phyloP scores from a whole-genome alignment of 2,888 invertebrate genomes.

The Meta bourneti region DNA sequence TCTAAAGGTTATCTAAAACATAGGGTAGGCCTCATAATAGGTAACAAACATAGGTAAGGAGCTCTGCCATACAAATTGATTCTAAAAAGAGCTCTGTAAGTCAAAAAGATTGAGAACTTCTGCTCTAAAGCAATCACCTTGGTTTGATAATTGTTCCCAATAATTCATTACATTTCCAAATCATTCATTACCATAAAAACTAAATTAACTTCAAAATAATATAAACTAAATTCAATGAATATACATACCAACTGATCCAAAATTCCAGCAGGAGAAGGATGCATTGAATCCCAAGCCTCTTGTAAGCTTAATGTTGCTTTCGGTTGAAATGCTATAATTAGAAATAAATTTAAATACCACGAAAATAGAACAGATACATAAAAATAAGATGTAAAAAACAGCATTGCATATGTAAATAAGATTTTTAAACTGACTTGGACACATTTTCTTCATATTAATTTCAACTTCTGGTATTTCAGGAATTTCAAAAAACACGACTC shows the following conservation, averaged over 20 bases:
- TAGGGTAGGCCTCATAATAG: too few species aligned
- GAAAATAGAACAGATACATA: neutral
- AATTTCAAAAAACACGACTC: constrained; percentile 92
- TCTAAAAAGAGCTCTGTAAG: too few species aligned
- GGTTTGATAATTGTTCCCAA: too few species aligned
- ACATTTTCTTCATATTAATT: constrained; percentile 83
- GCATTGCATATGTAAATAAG: neutral
- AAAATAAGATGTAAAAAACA: constrained; percentile 82
- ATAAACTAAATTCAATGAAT: neutral
- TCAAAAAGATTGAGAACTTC: too few species aligned
- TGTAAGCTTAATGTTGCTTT: constrained; percentile 90
- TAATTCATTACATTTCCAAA: too few species aligned
- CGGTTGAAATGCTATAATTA: constrained; percentile 83
- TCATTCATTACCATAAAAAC: too few species aligned
- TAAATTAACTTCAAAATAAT: too few species aligned
- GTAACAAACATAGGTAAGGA: too few species aligned
- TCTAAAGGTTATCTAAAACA: too few species aligned
- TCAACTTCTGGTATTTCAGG: constrained; percentile 89
- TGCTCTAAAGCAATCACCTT: too few species aligned
- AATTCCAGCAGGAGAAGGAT: constrained; percentile 93
- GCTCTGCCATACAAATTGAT: too few species aligned
- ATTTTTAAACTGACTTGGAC: constrained; percentile 80
- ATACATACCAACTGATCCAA: constrained; percentile 89
- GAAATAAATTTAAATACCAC: constrained; percentile 7
- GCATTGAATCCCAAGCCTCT: constrained; percentile 92